Evolutionary conservation across 2,797 vertebrate species (phyloP), one percentile per base, ranked within the genome.

Genomic region (Bradypodion ventrale): DNA sequence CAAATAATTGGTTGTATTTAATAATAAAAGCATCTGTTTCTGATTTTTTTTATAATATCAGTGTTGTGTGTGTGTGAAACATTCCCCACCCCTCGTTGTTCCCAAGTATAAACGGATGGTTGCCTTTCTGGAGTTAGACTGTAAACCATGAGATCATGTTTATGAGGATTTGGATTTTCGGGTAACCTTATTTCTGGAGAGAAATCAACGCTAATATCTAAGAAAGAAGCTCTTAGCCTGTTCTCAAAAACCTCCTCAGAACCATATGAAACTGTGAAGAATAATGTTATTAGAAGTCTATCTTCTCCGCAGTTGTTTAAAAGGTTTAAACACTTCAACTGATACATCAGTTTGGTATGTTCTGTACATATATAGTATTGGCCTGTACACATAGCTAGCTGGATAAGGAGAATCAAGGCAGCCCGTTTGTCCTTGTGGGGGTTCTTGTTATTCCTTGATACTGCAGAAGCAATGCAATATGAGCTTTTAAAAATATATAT

Each of bases 51-150:
- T 93, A 77, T 87, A 92, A 79, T 0, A 44, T 85, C 2, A 21
- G 19, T 56, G 52, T 65, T 90, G 89, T 52, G 49, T 15, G 46
- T 49, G 52, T 16, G 52, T 56, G 52, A 56, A 23, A n/a, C n/a
- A n/a, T 56, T 87, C 2, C 35, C 15, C 40, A 21, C 23, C 56
- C 21, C 12, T 89, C 69, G 32, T 7, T 87, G 68, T 88, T 89
- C 83, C 60, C 52, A 40, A 66, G 42, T 56, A 56, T 89, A 87
- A 83, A 76, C 59, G 83, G 78, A 90, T 87, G 81, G 85, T 65
- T 77, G n/a, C 84, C 88, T 59, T 93, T 90, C 88, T 92, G 73
- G 63, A 94, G 89, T 94, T 86, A 85, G 84, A 89, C 94, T 90
- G 87, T 70, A 89, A 94, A 90, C 90, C 78, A 85, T 91, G 90